Base-by-base conservation (phyloP, 2,888 invertebrate genomes). In the Caenorhabditis virilis region DNA sequence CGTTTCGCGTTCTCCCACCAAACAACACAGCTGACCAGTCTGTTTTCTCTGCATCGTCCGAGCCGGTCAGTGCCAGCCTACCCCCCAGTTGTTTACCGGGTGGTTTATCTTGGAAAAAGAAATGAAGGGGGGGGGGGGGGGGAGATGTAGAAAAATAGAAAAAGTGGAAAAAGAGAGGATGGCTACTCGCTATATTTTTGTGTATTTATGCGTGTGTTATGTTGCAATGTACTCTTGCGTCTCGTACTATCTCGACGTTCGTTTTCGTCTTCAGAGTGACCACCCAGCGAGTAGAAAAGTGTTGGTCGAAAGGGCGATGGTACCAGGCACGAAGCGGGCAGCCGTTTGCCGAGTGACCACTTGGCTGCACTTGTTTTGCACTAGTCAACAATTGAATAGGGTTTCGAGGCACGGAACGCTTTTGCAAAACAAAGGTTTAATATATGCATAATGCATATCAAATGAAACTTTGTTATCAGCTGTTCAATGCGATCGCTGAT, bases 351-450 rank as follows among this genome's bases (percentile, higher is more conserved):
- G 42, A 42, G 23, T 42, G 20, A 62, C 63, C 62, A 62, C 56
- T 62, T 61, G 48, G 54, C 55, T 53, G 58, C 57, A 64, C 64
- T 64, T 64, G 64, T 64, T 64, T 64, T 64, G 64, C 58, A 58
- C 64, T 64, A 51, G 64, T 64, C 64, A 64, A 64, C 57, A 63
- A 63, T 53, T 43, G 38, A 51, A 50, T 46, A 62, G 54, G 18
- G 52, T 53, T 62, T 51, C 56, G n/a, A n/a, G n/a, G n/a, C n/a
- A n/a, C n/a, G n/a, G n/a, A n/a, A n/a, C n/a, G n/a, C n/a, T n/a
- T n/a, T n/a, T n/a, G n/a, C n/a, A n/a, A n/a, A n/a, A n/a, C n/a
- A n/a, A n/a, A n/a, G n/a, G n/a, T n/a, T n/a, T n/a, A n/a, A n/a
- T n/a, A n/a, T n/a, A n/a, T n/a, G n/a, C n/a, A n/a, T n/a, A n/a